Evolutionary conservation across 1,140 invertebrate genomes (phyloP).

Genomic region (Trachelipus rathkii): DNA sequence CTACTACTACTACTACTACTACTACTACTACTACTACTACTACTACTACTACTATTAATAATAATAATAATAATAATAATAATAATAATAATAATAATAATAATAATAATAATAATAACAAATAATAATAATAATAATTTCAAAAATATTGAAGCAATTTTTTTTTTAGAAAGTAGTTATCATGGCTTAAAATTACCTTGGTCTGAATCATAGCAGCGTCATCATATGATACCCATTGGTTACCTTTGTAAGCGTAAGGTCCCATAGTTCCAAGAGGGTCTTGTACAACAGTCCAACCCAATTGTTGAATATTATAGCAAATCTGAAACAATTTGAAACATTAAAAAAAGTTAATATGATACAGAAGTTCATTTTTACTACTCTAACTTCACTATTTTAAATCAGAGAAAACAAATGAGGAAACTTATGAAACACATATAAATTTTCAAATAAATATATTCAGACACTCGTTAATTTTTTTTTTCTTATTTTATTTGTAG

Average conservation of each 20-base stretch:
- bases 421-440: too few relatives aligned
- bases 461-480: too few relatives aligned
- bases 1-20: conserved; percentile 3
- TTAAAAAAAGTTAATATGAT: conserved; percentile 37
- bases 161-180: too few relatives aligned
- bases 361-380: too few relatives aligned
- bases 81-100: background rate
- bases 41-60: background rate
- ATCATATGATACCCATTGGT: conserved; percentile 23
- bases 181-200: background rate
- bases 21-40: conserved; percentile 29
- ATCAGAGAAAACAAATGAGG: too few relatives aligned
- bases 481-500: too few relatives aligned
- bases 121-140: too few relatives aligned
- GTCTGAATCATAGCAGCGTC: conserved; percentile 47
- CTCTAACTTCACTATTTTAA: too few relatives aligned
- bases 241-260: conserved; percentile 20
- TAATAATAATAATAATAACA: too few relatives aligned
- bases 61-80: background rate
- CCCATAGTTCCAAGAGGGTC: conserved; percentile 18
- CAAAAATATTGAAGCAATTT: too few relatives aligned
- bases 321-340: background rate
- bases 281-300: conserved; percentile 24
- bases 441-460: too few relatives aligned
- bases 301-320: conserved; percentile 13